Base-by-base conservation (phyloP, 2,797 vertebrate species). In the Orestias chungarensis region DNA sequence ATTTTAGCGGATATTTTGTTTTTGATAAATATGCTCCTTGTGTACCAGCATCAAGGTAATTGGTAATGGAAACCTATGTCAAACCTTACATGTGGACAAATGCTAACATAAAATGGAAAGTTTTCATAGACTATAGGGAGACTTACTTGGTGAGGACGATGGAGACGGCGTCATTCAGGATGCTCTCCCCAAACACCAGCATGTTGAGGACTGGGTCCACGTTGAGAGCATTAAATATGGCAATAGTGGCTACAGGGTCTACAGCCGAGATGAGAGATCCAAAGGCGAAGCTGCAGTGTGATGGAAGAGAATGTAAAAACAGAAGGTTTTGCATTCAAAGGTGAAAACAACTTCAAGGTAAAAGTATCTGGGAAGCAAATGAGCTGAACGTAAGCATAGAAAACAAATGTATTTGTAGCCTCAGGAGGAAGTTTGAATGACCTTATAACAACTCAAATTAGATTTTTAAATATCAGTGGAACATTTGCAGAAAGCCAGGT, bases 191-290 rank as follows among this genome's bases (percentile, higher is more conserved):
- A 71, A 99, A 99, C 78, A 99, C 98, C 93, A 99, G 82, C 98
- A 99, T 99, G 90, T 99, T 98, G 66, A 99, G 96, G 62, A 99
- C 98, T 0, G 98, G 98, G 92, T 99, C 98, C 84, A 99, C 96
- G 0, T 98, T 98, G 49, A 99, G 96, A 1, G 98, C 98, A 7
- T 98, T 99, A 90, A 99, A 99, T 91, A 99, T 99, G 50, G 98
- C 98, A 47, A 99, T 99, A 44, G 98, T 99, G 25, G 98, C 98
- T 40, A 99, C 98, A 0, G 98, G 98, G 73, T 99, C 98, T 64
- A 99, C 98, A 0, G 98, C 98, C 6, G 98, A 99, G 89, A 99
- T 99, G 40, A 99, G 92, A 35, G 97, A 99, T 71, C 98, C 98
- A 3, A 99, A 99, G 0, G 98, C 98, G 90, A 99, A 99, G 83